These are phyloP conservation scores for Agrotis ipsilon DNA, from an alignment of 2,888 invertebrate genomes.

Conservation along the genomic window DNA sequence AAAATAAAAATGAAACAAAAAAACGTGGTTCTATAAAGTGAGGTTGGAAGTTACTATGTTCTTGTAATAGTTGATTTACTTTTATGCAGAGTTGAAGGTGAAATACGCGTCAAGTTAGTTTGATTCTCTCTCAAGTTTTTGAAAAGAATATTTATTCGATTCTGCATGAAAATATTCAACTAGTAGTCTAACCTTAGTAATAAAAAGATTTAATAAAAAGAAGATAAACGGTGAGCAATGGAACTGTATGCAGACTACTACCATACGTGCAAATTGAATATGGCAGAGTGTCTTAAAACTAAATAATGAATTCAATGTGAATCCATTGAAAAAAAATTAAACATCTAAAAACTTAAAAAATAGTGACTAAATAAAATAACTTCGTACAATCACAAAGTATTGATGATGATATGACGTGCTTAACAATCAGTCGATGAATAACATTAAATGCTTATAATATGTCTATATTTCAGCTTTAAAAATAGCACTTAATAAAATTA, in stretches of 20 bases:
- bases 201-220: constrained; percentile 68
- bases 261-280: constrained; percentile 78
- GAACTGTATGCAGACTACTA: constrained; percentile 79
- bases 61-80: constrained; percentile 69
- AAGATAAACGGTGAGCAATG: constrained; percentile 75
- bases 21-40: constrained; percentile 77
- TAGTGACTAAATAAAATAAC: constrained; percentile 68
- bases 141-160: constrained; percentile 35
- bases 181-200: constrained; percentile 60
- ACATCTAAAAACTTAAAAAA: constrained; percentile 67
- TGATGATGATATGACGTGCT: constrained; percentile 75
- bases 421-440: constrained; percentile 84
- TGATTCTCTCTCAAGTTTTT: constrained; percentile 20
- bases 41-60: constrained; percentile 73
- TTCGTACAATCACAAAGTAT: constrained; percentile 72
- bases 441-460: constrained; percentile 82
- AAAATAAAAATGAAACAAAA: constrained; percentile 73
- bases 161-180: constrained; percentile 73
- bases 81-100: constrained; percentile 68
- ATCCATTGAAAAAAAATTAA: constrained; percentile 72
- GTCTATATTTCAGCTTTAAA: constrained; percentile 78
- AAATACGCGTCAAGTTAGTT: constrained; percentile 40
- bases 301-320: constrained; percentile 78
- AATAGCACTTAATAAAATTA: constrained; percentile 76
- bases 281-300: constrained; percentile 67